Base-by-base conservation (phyloP, 2,113 vertebrate species). In the Carettochelys insculpta region DNA sequence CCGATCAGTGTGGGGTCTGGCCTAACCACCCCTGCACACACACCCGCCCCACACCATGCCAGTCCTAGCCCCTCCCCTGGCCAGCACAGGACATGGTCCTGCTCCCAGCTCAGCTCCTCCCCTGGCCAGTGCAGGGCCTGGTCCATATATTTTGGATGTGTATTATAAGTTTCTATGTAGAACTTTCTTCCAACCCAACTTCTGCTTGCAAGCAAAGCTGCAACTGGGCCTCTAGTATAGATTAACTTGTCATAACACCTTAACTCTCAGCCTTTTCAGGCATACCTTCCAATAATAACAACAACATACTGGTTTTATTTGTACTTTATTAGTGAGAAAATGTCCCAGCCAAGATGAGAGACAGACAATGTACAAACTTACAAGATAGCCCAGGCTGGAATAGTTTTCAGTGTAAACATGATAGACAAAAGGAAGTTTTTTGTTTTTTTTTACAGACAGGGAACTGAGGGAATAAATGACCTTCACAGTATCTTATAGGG, bases 401-500 rank as follows among this genome's bases (percentile, higher is more conserved):
- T 94, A 94, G 90, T 16, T 1, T 75, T 52, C 43, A 88, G 48
- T 85, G 68, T 88, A 90, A 95, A 94, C 81, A 95, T 92, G 76
- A 54, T 80, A 92, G 90, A 86, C 54, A 89, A 92, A 93, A 93
- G 54, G 80, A 90, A 61, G 29, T 80, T n/a, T 86, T n/a, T n/a
- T n/a, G n/a, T n/a, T n/a, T n/a, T n/a, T n/a, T n/a, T 92, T 90
- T 43, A 75, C 83, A 83, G 81, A 80, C 65, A 68, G 83, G 51
- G 75, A 90, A 0, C 68, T 71, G 83, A 84, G 83, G 90, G 92
- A 94, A 92, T 83, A 94, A 84, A 79, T 29, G 71, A 90, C 90
- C 90, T 45, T 92, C 92, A 93, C 90, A 89, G 52, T 83, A 92
- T 86, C 90, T 95, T 93, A 94, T 90, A 90, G 92, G 92, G 80